Evolutionary conservation across 2,888 invertebrate genomes (phyloP).

Genomic region (Cenopis cana): DNA sequence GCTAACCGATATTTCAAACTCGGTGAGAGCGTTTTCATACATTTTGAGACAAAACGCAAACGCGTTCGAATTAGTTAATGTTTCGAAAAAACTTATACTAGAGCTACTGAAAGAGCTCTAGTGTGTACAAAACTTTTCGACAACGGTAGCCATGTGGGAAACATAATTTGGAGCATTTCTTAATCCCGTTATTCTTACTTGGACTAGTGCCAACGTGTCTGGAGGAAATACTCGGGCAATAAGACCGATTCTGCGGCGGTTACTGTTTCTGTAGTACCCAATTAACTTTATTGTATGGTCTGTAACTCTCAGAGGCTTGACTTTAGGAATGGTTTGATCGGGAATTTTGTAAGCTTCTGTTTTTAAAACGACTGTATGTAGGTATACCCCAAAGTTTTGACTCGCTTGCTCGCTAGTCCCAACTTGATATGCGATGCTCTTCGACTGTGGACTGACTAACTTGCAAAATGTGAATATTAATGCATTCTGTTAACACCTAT

Average conservation of each 20-base stretch:
- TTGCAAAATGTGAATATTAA: too few species aligned
- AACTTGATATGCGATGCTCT: too few species aligned
- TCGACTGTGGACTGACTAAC: too few species aligned
- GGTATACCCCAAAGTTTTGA: too few species aligned
- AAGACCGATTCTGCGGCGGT: constrained; percentile 35
- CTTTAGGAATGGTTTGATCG: constrained; percentile 16
- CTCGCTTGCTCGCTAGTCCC: too few species aligned
- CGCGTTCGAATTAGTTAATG: too few species aligned
- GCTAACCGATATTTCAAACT: too few species aligned
- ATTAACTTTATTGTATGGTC: constrained; percentile 37
- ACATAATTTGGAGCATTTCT: constrained; percentile 18
- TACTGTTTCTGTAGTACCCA: constrained; percentile 36
- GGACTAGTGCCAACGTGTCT: constrained; percentile 29
- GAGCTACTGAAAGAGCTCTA: neutral
- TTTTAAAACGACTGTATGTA: neutral
- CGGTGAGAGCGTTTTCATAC: too few species aligned
- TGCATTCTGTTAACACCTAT: too few species aligned
- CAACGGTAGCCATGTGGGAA: neutral
- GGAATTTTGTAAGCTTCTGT: neutral
- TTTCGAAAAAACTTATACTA: too few species aligned
- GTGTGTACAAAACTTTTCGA: neutral
- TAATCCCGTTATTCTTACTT: constrained; percentile 29
- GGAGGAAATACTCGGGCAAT: constrained; percentile 41
- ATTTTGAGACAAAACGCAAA: too few species aligned
- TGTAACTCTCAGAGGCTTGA: constrained; percentile 4